Conservation (phyloP, 2,888 invertebrate genomes). For the Thera obeliscata region DNA sequence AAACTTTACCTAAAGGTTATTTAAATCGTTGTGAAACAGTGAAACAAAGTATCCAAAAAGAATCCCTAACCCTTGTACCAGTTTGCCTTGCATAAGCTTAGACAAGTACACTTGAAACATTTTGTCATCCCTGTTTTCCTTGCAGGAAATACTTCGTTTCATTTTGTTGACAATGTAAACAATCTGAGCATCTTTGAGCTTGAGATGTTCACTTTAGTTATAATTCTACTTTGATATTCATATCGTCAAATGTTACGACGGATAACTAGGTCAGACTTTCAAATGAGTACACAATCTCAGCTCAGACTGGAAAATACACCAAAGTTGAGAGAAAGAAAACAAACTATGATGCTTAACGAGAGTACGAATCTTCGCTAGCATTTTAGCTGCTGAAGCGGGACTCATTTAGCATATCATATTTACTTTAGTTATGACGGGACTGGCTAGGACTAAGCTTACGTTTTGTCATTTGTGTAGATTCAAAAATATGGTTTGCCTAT, state of each 20-base stretch:
- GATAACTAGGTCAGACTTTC: slow-evolving; percentile 2
- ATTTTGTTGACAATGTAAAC: slow-evolving; percentile 51
- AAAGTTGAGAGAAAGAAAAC: not conserved
- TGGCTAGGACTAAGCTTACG: too few relatives aligned
- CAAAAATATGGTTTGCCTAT: too few relatives aligned
- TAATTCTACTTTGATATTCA: slow-evolving; percentile 39
- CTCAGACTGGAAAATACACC: not conserved
- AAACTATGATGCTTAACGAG: too few relatives aligned
- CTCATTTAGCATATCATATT: too few relatives aligned
- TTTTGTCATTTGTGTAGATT: too few relatives aligned
- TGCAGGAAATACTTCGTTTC: slow-evolving; percentile 44
- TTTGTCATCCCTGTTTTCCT: slow-evolving; percentile 47
- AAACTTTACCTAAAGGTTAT: not conserved
- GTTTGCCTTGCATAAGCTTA: slow-evolving; percentile 20
- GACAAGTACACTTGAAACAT: slow-evolving; percentile 26
- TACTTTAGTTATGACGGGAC: too few relatives aligned
- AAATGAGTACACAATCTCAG: not conserved
- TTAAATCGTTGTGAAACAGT: not conserved
- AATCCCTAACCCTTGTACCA: slow-evolving; percentile 10
- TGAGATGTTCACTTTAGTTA: slow-evolving; percentile 37
- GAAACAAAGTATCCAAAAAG: not conserved
- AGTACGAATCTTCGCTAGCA: too few relatives aligned
- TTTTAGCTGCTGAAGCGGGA: too few relatives aligned
- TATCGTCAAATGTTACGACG: slow-evolving; percentile 5
- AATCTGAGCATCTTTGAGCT: slow-evolving; percentile 42